Conservation (phyloP, 2,797 vertebrate genomes). For the Hozukius guyotensis region DNA sequence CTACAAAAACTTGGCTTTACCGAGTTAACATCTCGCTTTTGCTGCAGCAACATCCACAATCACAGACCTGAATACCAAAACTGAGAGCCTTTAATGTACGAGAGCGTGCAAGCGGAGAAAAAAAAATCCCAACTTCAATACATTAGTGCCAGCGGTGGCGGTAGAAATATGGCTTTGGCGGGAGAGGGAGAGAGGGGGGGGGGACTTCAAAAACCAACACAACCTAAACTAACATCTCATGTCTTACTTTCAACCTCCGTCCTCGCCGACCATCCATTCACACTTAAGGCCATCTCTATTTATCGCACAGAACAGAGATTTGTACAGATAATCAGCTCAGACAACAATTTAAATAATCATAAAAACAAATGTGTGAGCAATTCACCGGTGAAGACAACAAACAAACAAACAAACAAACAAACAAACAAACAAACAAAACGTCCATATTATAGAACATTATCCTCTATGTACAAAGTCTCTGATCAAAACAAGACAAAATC, state of each 20-base stretch:
- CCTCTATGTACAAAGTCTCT: conserved; percentile 66
- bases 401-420: conserved; percentile 28
- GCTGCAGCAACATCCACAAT: conserved; percentile 5
- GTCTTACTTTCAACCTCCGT: conserved; percentile 13
- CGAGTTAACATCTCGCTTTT: neutral
- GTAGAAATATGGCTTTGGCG: conserved; percentile 68
- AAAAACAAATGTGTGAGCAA: conserved; percentile 48
- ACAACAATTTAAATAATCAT: conserved; percentile 62
- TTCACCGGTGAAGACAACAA: conserved; percentile 41
- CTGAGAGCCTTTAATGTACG: neutral
- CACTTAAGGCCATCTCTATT: conserved; percentile 62
- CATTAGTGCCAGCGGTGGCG: conserved; percentile 19
- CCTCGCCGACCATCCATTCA: conserved; percentile 49
- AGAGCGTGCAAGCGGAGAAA: conserved; percentile 8
- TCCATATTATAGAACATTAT: conserved; percentile 55
- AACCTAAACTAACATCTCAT: conserved; percentile 17
- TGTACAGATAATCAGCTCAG: conserved; percentile 17
- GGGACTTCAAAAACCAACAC: conserved; percentile 10
- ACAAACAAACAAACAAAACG: conserved; percentile 21
- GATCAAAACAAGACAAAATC: conserved; percentile 50
- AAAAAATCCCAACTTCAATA: neutral
- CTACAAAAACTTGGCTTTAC: conserved; percentile 19
- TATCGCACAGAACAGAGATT: conserved; percentile 34
- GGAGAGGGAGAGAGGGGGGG: neutral
- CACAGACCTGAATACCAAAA: conserved; percentile 8